These are phyloP conservation scores for Drosophila arawakana DNA, from an alignment of 1,140 invertebrate species.

Conservation along the genomic window DNA sequence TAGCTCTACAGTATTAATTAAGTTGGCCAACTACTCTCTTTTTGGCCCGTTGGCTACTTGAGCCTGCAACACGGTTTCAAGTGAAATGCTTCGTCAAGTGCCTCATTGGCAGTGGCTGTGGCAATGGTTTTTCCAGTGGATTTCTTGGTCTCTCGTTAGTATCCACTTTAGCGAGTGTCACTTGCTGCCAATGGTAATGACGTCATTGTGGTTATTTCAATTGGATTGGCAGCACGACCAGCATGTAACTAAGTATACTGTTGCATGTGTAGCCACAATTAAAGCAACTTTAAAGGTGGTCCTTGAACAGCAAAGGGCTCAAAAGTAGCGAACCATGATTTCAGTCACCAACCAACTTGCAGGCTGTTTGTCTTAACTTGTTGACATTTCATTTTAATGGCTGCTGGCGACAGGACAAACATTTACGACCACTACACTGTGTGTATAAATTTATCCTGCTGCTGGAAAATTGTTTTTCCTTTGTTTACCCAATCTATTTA, in stretches of 20 bases:
- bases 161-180: constrained; percentile 56
- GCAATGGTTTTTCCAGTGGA: constrained; percentile 10
- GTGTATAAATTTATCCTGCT: background rate
- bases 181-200: constrained; percentile 70
- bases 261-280: constrained; percentile 65
- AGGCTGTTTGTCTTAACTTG: constrained; percentile 13
- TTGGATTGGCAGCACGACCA: constrained; percentile 28
- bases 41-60: constrained; percentile 35
- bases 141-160: constrained; percentile 41
- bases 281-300: constrained; percentile 25
- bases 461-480: background rate
- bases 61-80: constrained; percentile 40
- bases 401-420: constrained; percentile 9
- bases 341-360: background rate
- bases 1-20: constrained; percentile 64
- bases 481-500: constrained; percentile 23
- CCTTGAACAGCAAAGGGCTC: background rate
- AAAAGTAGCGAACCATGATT: constrained; percentile 18
- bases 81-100: constrained; percentile 57
- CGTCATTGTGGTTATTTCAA: constrained; percentile 64
- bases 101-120: constrained; percentile 28
- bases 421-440: background rate
- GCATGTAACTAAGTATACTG: constrained; percentile 12
- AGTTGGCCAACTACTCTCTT: constrained; percentile 56
- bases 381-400: constrained; percentile 8